phyloP scores from a whole-genome alignment of 1,140 invertebrate genomes.

The Drosophila teissieri region DNA sequence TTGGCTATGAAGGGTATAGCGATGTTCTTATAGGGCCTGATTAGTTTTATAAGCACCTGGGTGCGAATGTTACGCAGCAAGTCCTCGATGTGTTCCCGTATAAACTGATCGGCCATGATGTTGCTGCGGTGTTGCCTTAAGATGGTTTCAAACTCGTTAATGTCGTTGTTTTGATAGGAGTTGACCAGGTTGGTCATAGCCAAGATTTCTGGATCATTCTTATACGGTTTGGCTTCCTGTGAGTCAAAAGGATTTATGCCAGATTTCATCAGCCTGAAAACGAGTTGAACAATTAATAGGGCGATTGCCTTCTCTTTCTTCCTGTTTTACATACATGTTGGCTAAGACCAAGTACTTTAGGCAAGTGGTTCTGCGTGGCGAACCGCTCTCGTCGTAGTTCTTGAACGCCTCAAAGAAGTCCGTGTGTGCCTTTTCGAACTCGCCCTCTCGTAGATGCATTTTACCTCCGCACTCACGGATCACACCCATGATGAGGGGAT shows the following conservation, averaged over 20 bases:
- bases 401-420: conserved; percentile 99
- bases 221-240: conserved; percentile 99
- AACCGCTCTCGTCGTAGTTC: conserved; percentile 99
- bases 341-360: conserved; percentile 99
- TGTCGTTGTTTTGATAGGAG: conserved; percentile 99
- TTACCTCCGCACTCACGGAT: conserved; percentile 99
- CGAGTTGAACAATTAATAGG: neutral
- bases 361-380: conserved; percentile 97
- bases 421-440: conserved; percentile 99
- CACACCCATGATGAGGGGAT: conserved; percentile 99
- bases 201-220: conserved; percentile 99
- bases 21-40: conserved; percentile 99
- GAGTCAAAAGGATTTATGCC: conserved; percentile 99
- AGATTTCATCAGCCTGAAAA: conserved; percentile 97
- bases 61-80: conserved; percentile 98
- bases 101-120: conserved; percentile 99
- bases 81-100: conserved; percentile 99
- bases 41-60: conserved; percentile 98
- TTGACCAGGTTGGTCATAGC: conserved; percentile 99
- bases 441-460: conserved; percentile 99
- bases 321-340: conserved; percentile 91
- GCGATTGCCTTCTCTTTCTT: rapidly evolving
- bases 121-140: conserved; percentile 97
- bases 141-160: conserved; percentile 99
- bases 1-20: conserved; percentile 99